phyloP scores from a whole-genome alignment of 2,113 vertebrate species.

The Colossoma macropomum region DNA sequence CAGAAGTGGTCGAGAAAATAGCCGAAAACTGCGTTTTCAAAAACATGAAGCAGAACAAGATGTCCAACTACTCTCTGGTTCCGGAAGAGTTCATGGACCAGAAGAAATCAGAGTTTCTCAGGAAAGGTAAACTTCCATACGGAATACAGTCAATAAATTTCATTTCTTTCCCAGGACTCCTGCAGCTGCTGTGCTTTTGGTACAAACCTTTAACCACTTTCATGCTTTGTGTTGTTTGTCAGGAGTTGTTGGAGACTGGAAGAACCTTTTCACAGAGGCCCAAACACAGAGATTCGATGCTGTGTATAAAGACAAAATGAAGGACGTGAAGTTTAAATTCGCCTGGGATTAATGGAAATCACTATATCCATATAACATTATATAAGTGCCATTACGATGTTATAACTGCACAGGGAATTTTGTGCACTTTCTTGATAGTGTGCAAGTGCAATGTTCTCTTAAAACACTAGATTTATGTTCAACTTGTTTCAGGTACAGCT shows the following conservation, averaged over 20 bases:
- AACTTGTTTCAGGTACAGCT: too few relatives aligned
- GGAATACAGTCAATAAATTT: not conserved
- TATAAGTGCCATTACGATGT: not conserved
- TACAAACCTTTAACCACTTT: not conserved
- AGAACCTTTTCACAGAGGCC: slow-evolving; percentile 66
- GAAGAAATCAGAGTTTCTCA: slow-evolving; percentile 70
- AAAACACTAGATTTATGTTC: too few relatives aligned
- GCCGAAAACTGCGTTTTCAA: slow-evolving; percentile 67
- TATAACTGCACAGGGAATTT: not conserved
- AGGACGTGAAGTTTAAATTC: slow-evolving; percentile 69
- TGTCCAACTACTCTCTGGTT: slow-evolving; percentile 76
- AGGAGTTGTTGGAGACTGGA: slow-evolving; percentile 77
- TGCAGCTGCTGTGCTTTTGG: not conserved
- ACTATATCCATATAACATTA: not conserved
- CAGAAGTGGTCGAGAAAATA: slow-evolving; percentile 64
- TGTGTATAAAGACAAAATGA: slow-evolving; percentile 72
- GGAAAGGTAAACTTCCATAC: slow-evolving; percentile 68
- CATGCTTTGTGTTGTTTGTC: slow-evolving; percentile 46
- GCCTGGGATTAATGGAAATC: slow-evolving; percentile 64
- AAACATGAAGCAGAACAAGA: slow-evolving; percentile 77
- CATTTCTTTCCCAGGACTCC: not conserved
- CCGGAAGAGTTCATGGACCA: slow-evolving; percentile 66
- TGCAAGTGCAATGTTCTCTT: too few relatives aligned
- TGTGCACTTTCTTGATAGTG: too few relatives aligned
- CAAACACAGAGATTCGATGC: slow-evolving; percentile 70